Conservation (phyloP, 2,888 invertebrate species). For the Drosophila percnosoma region DNA sequence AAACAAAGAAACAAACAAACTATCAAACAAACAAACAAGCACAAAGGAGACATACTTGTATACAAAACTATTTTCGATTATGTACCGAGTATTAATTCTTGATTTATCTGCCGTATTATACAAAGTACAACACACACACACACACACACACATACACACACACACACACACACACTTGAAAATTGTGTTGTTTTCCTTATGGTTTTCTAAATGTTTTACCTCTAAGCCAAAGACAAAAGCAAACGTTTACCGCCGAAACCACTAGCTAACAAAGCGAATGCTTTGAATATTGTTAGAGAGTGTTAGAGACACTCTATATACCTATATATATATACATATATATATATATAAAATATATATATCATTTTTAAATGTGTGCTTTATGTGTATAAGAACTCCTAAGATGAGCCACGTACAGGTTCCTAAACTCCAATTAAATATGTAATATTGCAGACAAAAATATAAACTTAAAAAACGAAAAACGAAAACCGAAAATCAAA, state of each 20-base stretch:
- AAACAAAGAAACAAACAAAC: conserved; percentile 18
- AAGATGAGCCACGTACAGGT: conserved; percentile 63
- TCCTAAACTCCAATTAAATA: conserved; percentile 55
- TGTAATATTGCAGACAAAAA: conserved; percentile 19
- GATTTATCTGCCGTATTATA: conserved; percentile 28
- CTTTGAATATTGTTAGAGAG: conserved; percentile 12
- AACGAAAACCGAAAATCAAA: conserved; percentile 9
- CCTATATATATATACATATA: neutral
- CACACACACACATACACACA: conserved; percentile 22
- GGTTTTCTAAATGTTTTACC: conserved; percentile 31
- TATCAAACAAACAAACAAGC: conserved; percentile 10
- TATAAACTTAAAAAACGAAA: neutral
- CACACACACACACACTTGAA: conserved; percentile 9
- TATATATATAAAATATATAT: conserved; percentile 3
- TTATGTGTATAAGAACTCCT: conserved; percentile 47
- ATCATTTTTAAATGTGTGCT: conserved; percentile 52
- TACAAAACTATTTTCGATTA: conserved; percentile 67
- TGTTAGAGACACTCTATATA: conserved; percentile 15
- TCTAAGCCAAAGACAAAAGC: conserved; percentile 51
- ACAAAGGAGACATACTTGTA: conserved; percentile 20
- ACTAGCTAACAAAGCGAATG: conserved; percentile 39
- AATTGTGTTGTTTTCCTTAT: conserved; percentile 26
- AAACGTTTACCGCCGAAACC: conserved; percentile 57
- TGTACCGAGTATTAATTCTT: conserved; percentile 37
- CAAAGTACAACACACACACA: conserved; percentile 17